Percentiles rank a stretch among this genome's conserved stretches.
Evolutionary conservation across 2,797 vertebrate genomes (phyloP).

Genomic region (Bufotes viridis): DNA sequence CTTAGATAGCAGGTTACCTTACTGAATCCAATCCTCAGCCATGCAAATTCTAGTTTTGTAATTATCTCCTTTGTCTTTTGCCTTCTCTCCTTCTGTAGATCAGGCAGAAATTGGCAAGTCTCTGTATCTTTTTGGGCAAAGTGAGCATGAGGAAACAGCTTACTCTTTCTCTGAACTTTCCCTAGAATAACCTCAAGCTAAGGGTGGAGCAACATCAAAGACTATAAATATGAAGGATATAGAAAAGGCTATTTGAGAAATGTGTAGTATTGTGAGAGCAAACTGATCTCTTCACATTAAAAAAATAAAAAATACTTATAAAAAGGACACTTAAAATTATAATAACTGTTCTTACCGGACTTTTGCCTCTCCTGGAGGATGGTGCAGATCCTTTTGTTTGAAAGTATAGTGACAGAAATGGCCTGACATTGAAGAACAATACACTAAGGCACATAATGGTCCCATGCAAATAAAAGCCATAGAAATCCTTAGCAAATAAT

Average conservation of each 20-base stretch:
- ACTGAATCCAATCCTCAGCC: too few species aligned
- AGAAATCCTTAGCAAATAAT: slow-evolving; percentile 21
- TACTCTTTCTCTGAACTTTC: too few species aligned
- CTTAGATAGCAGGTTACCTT: too few species aligned
- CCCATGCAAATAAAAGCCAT: not conserved
- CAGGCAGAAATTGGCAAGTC: too few species aligned
- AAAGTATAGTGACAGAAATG: slow-evolving; percentile 4
- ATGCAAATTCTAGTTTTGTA: too few species aligned
- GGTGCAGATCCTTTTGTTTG: not conserved
- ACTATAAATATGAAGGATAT: not conserved
- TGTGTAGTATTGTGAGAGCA: not conserved
- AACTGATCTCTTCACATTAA: not conserved
- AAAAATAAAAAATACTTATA: not conserved
- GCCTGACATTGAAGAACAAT: slow-evolving; percentile 12
- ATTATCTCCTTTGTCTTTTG: too few species aligned
- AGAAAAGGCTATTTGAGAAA: not conserved
- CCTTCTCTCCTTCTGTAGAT: too few species aligned
- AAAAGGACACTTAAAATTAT: not conserved
- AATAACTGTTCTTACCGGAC: not conserved
- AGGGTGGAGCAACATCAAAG: not conserved
- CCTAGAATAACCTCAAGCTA: too few species aligned
- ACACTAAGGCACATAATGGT: not conserved
- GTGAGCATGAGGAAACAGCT: too few species aligned
- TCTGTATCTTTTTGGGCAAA: too few species aligned
- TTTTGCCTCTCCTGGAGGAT: not conserved